Conservation (phyloP, 2,797 vertebrate genomes). For the Falco cherrug region DNA sequence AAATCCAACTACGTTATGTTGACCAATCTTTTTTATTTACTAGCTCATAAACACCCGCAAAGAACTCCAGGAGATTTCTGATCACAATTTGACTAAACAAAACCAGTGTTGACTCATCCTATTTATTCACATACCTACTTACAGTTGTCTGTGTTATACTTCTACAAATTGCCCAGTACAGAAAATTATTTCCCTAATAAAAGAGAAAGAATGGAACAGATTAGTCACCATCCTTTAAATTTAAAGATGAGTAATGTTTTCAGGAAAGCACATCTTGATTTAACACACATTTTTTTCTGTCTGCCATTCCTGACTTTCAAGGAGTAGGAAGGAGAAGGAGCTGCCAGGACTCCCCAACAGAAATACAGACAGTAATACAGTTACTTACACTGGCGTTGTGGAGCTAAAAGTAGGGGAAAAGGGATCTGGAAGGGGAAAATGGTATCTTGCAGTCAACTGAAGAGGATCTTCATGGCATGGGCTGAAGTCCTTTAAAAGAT, state of each 20-base stretch:
- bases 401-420: neutral
- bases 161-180: neutral
- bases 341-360: neutral
- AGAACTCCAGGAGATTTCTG: conserved; percentile 8
- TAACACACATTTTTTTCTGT: neutral
- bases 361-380: neutral
- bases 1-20: neutral
- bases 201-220: neutral
- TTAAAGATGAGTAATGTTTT: neutral
- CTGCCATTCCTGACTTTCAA: neutral
- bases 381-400: neutral
- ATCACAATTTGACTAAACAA: neutral
- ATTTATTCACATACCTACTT: neutral
- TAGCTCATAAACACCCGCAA: neutral
- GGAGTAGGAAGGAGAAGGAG: neutral
- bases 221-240: neutral
- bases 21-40: neutral
- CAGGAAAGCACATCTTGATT: neutral
- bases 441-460: neutral
- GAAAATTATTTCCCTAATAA: neutral
- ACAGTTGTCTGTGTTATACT: neutral
- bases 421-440: neutral
- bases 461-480: neutral
- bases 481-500: neutral
- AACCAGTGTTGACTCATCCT: neutral